These are phyloP conservation scores for Marronus borbonicus DNA, from an alignment of 2,888 invertebrate genomes.

Conservation along the genomic window DNA sequence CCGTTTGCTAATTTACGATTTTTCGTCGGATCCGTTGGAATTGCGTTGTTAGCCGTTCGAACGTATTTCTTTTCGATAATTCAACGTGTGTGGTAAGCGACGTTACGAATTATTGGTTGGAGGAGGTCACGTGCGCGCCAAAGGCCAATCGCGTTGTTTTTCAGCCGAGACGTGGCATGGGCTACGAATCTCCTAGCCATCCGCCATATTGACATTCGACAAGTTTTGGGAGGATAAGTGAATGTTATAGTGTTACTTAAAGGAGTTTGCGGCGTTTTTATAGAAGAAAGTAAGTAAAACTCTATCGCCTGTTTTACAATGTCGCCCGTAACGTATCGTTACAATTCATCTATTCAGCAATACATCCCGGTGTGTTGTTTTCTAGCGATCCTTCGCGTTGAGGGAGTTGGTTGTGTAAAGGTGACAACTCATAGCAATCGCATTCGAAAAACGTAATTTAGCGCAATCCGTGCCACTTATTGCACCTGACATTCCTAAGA, in stretches of 20 bases:
- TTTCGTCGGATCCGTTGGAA: background rate
- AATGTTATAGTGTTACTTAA: conserved; percentile 78
- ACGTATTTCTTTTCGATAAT: conserved; percentile 34
- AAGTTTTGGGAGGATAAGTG: conserved; percentile 80
- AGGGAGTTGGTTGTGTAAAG: conserved; percentile 72
- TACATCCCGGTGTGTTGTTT: conserved; percentile 60
- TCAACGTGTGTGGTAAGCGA: conserved; percentile 55
- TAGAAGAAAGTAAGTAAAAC: conserved; percentile 73
- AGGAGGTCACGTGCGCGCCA: conserved; percentile 60
- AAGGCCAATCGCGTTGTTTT: conserved; percentile 61
- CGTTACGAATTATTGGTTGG: conserved; percentile 57
- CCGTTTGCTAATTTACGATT: background rate
- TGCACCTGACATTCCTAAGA: background rate
- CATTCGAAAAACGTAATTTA: conserved; percentile 33
- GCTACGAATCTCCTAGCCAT: conserved; percentile 82
- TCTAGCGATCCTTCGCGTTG: conserved; percentile 67
- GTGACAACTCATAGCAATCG: conserved; percentile 70
- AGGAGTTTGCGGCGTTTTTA: conserved; percentile 68
- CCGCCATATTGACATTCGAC: conserved; percentile 89
- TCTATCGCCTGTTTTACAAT: conserved; percentile 43
- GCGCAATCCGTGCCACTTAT: conserved; percentile 10
- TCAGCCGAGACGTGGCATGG: conserved; percentile 84
- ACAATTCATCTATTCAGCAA: conserved; percentile 5
- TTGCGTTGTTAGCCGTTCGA: background rate
- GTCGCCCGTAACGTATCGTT: background rate